Conservation (phyloP, 2,797 vertebrate genomes). For the Heterohyrax brucei region DNA sequence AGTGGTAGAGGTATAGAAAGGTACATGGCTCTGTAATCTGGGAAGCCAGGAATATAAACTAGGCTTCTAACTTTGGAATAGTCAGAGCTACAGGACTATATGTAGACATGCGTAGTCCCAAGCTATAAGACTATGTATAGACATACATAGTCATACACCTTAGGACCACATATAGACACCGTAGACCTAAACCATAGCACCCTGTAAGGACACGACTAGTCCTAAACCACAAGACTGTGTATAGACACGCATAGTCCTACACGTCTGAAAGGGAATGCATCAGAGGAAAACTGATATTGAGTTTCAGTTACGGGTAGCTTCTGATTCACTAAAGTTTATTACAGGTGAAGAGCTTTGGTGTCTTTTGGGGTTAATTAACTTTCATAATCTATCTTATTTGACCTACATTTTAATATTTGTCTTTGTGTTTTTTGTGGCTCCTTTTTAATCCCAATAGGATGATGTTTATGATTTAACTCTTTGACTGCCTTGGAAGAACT, state of each 20-base stretch:
- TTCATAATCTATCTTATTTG: not conserved
- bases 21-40: not conserved
- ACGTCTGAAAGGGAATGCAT: no score
- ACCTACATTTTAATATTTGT: not conserved
- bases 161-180: no score
- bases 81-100: not conserved
- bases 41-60: not conserved
- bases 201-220: no score
- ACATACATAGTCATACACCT: no score
- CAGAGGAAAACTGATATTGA: not conserved
- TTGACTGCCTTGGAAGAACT: not conserved
- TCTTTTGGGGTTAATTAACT: not conserved
- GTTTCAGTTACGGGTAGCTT: not conserved
- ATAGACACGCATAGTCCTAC: not conserved
- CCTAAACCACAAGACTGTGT: not conserved
- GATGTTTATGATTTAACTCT: constrained; percentile 13
- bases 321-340: constrained; percentile 32
- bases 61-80: not conserved
- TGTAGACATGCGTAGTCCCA: not conserved
- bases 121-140: not conserved
- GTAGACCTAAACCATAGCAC: no score
- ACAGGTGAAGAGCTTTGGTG: not conserved
- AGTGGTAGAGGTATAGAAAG: not conserved
- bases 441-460: not conserved
- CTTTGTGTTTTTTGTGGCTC: not conserved